Evolutionary conservation across 2,888 invertebrate genomes (phyloP).

Genomic region (Apotomis turbidana): DNA sequence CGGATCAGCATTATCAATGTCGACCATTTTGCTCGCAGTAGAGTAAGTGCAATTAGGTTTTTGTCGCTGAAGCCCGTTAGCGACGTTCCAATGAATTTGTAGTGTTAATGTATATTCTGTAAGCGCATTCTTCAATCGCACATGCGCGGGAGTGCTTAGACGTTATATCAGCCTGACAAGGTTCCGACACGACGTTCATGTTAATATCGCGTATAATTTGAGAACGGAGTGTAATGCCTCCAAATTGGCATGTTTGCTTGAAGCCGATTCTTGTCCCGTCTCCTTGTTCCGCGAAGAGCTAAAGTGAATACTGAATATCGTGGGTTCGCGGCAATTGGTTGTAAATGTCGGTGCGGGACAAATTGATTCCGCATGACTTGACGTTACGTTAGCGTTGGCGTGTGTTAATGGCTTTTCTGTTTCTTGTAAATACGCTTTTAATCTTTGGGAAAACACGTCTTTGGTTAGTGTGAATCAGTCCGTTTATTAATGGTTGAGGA

Average conservation of each 20-base stretch:
- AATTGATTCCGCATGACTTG: slow-evolving; percentile 54
- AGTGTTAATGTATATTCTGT: too few relatives aligned
- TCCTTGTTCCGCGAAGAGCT: slow-evolving; percentile 33
- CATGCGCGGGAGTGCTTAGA: neutral
- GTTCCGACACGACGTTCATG: slow-evolving; percentile 40
- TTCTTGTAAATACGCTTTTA: neutral
- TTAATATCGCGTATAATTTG: slow-evolving; percentile 38
- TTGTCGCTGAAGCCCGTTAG: too few relatives aligned
- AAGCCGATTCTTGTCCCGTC: slow-evolving; percentile 39
- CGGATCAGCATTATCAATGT: too few relatives aligned
- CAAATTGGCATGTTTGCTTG: slow-evolving; percentile 43
- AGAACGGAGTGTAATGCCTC: slow-evolving; percentile 37
- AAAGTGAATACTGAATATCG: slow-evolving; percentile 47
- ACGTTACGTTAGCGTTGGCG: slow-evolving; percentile 29
- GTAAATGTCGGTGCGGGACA: slow-evolving; percentile 48
- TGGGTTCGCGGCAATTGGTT: slow-evolving; percentile 49
- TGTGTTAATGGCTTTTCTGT: slow-evolving; percentile 24
- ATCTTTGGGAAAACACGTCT: too few relatives aligned
- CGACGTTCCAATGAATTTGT: too few relatives aligned
- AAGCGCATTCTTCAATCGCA: neutral
- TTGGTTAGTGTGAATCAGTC: too few relatives aligned
- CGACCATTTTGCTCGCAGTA: too few relatives aligned
- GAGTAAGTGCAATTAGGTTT: too few relatives aligned
- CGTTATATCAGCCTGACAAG: slow-evolving; percentile 26
- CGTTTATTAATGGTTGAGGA: too few relatives aligned